A percentile compares a stretch with the other conserved stretches of the same genome.
These are phyloP conservation scores for Hirudinaria manillensis DNA, from an alignment of 2,888 invertebrate genomes.

Conservation along the genomic window DNA sequence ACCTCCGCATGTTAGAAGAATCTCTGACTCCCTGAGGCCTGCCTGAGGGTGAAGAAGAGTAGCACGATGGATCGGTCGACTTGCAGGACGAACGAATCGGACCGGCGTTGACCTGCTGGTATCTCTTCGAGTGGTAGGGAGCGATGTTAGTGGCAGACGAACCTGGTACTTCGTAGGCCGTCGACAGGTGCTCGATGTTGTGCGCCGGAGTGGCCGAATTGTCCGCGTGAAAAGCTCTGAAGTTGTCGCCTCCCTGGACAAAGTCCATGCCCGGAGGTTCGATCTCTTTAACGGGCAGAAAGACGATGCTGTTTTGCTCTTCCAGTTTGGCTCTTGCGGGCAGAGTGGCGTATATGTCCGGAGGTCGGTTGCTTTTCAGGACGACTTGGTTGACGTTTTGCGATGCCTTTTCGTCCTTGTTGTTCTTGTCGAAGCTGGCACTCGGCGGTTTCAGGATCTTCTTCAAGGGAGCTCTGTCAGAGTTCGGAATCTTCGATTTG, in stretches of 20 bases:
- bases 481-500: constrained; percentile 17
- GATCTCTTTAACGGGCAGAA: background rate
- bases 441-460: constrained; percentile 26
- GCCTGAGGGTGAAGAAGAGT: background rate
- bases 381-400: background rate
- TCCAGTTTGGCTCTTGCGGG: constrained; percentile 9
- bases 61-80: background rate
- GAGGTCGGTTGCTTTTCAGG: constrained; percentile 18
- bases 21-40: background rate
- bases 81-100: background rate
- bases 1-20: background rate
- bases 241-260: background rate
- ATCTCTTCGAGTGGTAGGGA: background rate
- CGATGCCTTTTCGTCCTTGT: background rate
- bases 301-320: background rate
- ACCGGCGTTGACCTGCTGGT: background rate
- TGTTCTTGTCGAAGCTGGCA: constrained; percentile 19
- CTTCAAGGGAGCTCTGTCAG: constrained; percentile 16
- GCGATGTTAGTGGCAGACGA: background rate
- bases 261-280: background rate
- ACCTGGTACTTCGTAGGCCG: background rate
- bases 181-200: constrained; percentile 4
- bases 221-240: background rate
- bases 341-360: constrained; percentile 28
- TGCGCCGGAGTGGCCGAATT: background rate